Evolutionary conservation across 2,888 invertebrate species (phyloP).

Genomic region (Oligia fasciuncula): DNA sequence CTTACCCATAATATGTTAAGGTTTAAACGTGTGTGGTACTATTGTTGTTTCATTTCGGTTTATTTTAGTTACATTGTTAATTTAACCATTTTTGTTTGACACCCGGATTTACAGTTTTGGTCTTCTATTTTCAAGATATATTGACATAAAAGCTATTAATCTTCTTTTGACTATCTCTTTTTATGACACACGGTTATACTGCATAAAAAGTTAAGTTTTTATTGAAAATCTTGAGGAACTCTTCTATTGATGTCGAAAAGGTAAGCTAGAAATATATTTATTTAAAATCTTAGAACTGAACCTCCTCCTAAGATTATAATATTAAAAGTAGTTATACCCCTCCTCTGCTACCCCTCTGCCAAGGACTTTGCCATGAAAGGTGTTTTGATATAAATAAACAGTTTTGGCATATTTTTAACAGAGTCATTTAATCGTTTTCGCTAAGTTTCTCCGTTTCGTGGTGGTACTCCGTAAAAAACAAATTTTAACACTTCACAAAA

Average conservation of each 20-base stretch:
- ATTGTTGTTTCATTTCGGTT: slow-evolving; percentile 63
- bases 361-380: background rate
- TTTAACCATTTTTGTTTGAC: slow-evolving; percentile 70
- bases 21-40: slow-evolving; percentile 47
- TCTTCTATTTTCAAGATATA: slow-evolving; percentile 83
- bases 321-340: background rate
- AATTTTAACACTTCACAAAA: background rate
- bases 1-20: slow-evolving; percentile 82
- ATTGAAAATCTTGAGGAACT: background rate
- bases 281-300: too few relatives aligned
- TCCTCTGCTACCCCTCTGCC: background rate
- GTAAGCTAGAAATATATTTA: too few relatives aligned
- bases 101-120: slow-evolving; percentile 77
- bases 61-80: slow-evolving; percentile 67
- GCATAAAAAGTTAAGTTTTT: slow-evolving; percentile 30
- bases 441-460: background rate
- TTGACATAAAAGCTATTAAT: slow-evolving; percentile 72
- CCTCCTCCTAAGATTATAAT: too few relatives aligned
- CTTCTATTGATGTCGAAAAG: background rate
- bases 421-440: background rate
- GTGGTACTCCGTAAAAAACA: background rate
- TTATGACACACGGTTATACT: slow-evolving; percentile 30
- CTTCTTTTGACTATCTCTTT: slow-evolving; percentile 52
- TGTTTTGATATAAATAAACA: background rate
- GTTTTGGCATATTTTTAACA: background rate